Conservation (phyloP, 2,888 invertebrate genomes). For the Oscheius sp. region DNA sequence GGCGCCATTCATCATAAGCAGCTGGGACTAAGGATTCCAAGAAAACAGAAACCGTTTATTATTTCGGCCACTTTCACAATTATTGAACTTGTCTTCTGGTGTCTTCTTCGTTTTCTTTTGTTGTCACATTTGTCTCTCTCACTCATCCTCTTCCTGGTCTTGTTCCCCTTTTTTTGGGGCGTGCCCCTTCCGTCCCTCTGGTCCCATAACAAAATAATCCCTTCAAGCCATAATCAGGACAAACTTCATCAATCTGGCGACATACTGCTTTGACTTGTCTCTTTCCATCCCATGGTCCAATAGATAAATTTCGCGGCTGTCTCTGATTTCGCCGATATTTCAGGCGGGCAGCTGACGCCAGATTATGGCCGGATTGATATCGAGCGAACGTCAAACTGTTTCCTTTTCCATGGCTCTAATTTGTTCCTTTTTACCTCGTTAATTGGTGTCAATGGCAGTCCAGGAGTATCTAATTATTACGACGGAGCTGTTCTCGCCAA, state of each 20-base stretch:
- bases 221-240: neutral
- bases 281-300: constrained; percentile 1
- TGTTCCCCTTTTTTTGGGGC: too few species aligned
- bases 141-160: neutral
- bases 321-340: constrained; percentile 22
- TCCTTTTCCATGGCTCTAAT: neutral
- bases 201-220: neutral
- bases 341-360: constrained; percentile 10
- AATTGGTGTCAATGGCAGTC: neutral
- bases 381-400: neutral
- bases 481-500: constrained; percentile 26
- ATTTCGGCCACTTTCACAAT: too few species aligned
- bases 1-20: too few species aligned
- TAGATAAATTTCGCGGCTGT: constrained; percentile 19
- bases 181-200: neutral
- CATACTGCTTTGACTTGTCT: neutral
- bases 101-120: too few species aligned
- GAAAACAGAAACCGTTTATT: too few species aligned
- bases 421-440: neutral
- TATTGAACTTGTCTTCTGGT: too few species aligned
- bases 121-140: neutral
- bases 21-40: too few species aligned
- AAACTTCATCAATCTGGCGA: neutral
- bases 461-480: constrained; percentile 19
- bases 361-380: constrained; percentile 18